phyloP scores from a whole-genome alignment of 2,888 invertebrate species.

The Sinhomidia bicolor region DNA sequence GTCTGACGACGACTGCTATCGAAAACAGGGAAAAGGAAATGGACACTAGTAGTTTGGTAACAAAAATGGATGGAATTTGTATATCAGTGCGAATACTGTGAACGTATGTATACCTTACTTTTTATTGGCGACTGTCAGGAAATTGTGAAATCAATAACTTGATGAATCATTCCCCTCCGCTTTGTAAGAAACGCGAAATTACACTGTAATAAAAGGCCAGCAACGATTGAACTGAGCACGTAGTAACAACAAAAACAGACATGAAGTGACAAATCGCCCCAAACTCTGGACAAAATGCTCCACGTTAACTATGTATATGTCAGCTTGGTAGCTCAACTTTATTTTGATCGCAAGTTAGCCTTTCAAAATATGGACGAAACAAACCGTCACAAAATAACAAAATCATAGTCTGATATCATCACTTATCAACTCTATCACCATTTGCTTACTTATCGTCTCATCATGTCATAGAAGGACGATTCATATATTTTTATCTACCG shows the following conservation, averaged over 20 bases:
- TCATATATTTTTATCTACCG: slow-evolving; percentile 1
- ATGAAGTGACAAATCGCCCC: too few species aligned
- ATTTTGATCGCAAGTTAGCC: too few species aligned
- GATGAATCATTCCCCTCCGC: neutral
- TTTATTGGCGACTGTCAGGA: neutral
- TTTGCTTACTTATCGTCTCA: slow-evolving; percentile 3
- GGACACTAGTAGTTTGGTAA: neutral
- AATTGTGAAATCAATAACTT: slow-evolving; percentile 30
- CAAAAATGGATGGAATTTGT: neutral
- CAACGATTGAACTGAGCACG: too few species aligned
- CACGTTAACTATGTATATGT: too few species aligned
- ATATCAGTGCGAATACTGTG: too few species aligned
- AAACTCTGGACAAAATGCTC: too few species aligned
- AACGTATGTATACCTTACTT: neutral
- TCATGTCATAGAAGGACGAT: neutral
- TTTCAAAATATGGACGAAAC: too few species aligned
- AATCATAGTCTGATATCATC: too few species aligned
- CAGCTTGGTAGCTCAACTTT: too few species aligned
- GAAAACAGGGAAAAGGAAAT: neutral
- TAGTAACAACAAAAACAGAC: too few species aligned
- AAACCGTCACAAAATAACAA: too few species aligned
- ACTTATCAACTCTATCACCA: neutral
- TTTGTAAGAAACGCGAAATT: neutral
- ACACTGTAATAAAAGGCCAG: neutral
- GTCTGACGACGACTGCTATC: neutral